phyloP scores from a whole-genome alignment of 2,888 invertebrate species.

The Aproaerema taeniolella region DNA sequence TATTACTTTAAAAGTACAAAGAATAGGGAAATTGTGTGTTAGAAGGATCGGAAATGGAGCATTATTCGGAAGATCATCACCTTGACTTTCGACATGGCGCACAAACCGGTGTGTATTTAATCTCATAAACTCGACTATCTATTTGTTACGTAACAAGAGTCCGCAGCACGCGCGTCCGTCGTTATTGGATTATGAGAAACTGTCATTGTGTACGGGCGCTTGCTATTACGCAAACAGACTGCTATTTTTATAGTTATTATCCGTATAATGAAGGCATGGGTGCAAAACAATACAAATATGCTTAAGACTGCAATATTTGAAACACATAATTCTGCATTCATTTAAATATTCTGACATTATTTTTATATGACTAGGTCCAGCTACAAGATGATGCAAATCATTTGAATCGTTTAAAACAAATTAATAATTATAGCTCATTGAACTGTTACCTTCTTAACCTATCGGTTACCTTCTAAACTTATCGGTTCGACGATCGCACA shows the following conservation, averaged over 20 bases:
- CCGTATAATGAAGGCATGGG: neutral
- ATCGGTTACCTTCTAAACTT: too few relatives aligned
- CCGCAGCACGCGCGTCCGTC: conserved; percentile 24
- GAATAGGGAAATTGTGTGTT: neutral
- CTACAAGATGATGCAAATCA: too few relatives aligned
- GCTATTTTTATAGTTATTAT: conserved; percentile 2
- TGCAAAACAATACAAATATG: neutral
- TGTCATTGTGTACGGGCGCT: conserved; percentile 27
- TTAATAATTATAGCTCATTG: too few relatives aligned
- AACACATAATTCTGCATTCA: too few relatives aligned
- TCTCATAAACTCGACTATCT: conserved; percentile 31
- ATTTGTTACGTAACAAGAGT: conserved; percentile 8
- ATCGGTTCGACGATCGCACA: too few relatives aligned
- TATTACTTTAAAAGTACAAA: neutral
- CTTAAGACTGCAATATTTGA: too few relatives aligned
- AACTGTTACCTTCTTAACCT: too few relatives aligned
- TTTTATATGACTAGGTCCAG: too few relatives aligned
- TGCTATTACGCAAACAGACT: conserved; percentile 14
- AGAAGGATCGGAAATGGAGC: neutral
- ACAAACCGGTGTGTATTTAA: conserved; percentile 17
- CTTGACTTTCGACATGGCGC: neutral
- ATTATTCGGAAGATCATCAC: neutral
- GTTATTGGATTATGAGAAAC: conserved; percentile 42
- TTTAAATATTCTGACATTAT: too few relatives aligned
- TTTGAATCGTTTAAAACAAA: too few relatives aligned